A percentile compares a stretch with the other conserved stretches of the same genome.
Conservation (phyloP, 2,888 invertebrate species). For the Seira ritae region DNA sequence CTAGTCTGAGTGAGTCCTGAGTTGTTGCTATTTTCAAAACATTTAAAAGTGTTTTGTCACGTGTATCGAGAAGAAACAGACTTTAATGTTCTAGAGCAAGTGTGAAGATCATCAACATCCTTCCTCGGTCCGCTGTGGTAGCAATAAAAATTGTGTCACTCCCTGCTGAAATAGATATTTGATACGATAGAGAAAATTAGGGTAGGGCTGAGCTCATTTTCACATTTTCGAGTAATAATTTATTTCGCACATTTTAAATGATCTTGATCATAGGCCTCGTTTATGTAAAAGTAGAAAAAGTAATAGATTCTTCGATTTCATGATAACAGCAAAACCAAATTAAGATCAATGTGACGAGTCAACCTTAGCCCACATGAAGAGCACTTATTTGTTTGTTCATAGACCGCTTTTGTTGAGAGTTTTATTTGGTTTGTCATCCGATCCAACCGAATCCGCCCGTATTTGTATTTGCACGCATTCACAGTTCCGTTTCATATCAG, state of each 20-base stretch:
- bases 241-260: conserved; percentile 3
- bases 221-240: neutral
- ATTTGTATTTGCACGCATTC: neutral
- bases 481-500: too few relatives aligned
- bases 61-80: too few relatives aligned
- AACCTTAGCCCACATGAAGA: conserved; percentile 56
- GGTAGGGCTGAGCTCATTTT: conserved; percentile 11
- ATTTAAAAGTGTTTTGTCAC: too few relatives aligned
- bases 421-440: conserved; percentile 7
- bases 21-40: too few relatives aligned
- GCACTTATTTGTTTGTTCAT: neutral
- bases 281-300: neutral
- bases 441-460: neutral
- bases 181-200: neutral
- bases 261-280: neutral
- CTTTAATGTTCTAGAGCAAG: too few relatives aligned
- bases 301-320: neutral
- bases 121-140: too few relatives aligned
- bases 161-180: too few relatives aligned
- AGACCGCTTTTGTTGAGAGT: conserved; percentile 10
- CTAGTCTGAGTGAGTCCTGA: too few relatives aligned
- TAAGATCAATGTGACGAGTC: conserved; percentile 51
- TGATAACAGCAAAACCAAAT: conserved; percentile 43
- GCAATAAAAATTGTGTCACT: too few relatives aligned
- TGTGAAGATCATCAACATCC: too few relatives aligned